Conservation (phyloP, 2,797 vertebrate species). For the Masticophis lateralis region DNA sequence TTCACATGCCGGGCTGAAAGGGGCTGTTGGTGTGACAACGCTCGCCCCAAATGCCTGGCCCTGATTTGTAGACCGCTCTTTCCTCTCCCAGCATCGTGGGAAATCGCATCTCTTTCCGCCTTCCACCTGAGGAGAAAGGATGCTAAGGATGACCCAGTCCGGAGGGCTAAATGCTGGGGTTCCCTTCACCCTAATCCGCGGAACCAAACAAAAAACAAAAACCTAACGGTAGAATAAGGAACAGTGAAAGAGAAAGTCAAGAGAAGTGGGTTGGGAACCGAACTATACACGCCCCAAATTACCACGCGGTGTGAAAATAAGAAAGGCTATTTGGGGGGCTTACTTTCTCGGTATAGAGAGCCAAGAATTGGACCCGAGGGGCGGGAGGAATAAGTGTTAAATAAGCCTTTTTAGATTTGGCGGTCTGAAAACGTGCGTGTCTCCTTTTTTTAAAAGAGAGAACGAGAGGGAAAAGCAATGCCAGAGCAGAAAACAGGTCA, state of each 20-base stretch:
- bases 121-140: neutral
- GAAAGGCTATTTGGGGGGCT: neutral
- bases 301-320: neutral
- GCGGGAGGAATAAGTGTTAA: neutral
- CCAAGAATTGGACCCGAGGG: no score
- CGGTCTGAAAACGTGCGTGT: neutral
- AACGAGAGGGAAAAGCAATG: neutral
- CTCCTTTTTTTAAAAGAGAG: neutral
- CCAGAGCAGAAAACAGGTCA: neutral
- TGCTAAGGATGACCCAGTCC: neutral
- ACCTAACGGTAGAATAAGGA: neutral
- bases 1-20: neutral
- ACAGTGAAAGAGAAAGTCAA: no score
- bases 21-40: neutral
- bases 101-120: slow-evolving; percentile 13
- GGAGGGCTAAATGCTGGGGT: slow-evolving; percentile 22
- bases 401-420: neutral
- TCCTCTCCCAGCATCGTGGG: slow-evolving; percentile 35
- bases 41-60: no score
- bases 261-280: neutral
- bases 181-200: neutral
- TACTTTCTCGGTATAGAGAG: neutral
- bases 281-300: neutral
- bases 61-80: neutral
- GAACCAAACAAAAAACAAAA: neutral